A percentile compares a stretch with the other conserved stretches of the same genome.
These are phyloP conservation scores for Crax fasciolata DNA, from an alignment of 2,797 vertebrate genomes.

Conservation along the genomic window DNA sequence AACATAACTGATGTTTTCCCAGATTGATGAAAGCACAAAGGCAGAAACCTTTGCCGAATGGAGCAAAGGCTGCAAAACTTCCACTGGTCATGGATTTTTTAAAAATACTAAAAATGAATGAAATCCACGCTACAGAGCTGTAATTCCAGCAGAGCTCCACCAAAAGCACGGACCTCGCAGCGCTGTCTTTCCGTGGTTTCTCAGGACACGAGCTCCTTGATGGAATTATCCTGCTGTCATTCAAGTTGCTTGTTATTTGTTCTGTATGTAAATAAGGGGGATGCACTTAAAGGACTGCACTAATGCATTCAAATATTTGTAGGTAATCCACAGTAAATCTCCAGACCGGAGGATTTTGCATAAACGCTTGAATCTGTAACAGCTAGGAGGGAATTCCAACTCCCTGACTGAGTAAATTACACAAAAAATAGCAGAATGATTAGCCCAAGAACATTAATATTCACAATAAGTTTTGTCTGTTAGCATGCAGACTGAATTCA, in stretches of 20 bases:
- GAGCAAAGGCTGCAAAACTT: background rate
- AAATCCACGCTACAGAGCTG: background rate
- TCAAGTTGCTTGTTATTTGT: constrained; percentile 42
- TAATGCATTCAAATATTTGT: constrained; percentile 76
- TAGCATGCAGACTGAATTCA: background rate
- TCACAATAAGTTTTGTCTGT: constrained; percentile 30
- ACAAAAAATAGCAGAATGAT: constrained; percentile 65
- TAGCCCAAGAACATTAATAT: constrained; percentile 61
- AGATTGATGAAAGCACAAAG: background rate
- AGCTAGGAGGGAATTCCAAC: constrained; percentile 72
- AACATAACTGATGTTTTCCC: background rate
- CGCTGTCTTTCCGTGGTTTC: background rate
- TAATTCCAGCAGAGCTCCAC: background rate
- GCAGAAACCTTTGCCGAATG: background rate
- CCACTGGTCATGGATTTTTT: background rate
- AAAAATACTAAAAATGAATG: background rate
- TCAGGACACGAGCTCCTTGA: constrained; percentile 28
- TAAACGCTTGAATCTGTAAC: constrained; percentile 68
- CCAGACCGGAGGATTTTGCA: constrained; percentile 68
- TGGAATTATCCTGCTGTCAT: constrained; percentile 52
- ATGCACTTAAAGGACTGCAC: constrained; percentile 48
- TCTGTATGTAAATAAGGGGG: constrained; percentile 67
- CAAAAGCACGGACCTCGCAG: background rate
- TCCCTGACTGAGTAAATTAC: constrained; percentile 76
- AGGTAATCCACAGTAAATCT: constrained; percentile 71